These are phyloP conservation scores for Plodia interpunctella DNA, from an alignment of 1,140 invertebrate species.

Conservation along the genomic window DNA sequence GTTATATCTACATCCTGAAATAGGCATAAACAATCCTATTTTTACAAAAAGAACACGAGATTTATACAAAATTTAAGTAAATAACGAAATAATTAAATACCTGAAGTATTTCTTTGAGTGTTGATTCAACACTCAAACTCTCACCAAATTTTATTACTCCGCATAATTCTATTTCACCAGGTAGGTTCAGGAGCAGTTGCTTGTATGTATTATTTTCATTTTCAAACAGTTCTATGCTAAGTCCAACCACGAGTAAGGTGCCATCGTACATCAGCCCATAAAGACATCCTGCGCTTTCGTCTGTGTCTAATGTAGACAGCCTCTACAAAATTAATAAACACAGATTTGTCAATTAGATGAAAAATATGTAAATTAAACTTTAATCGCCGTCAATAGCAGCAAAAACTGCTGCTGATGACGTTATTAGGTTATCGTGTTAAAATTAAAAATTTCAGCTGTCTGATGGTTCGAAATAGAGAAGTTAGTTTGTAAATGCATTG, in stretches of 20 bases:
- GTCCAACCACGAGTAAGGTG: slow-evolving; percentile 81
- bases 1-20: slow-evolving; percentile 84
- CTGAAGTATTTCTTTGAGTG: slow-evolving; percentile 80
- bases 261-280: slow-evolving; percentile 86
- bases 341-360: neutral
- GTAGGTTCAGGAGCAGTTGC: slow-evolving; percentile 81
- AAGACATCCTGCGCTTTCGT: slow-evolving; percentile 81
- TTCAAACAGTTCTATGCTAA: slow-evolving; percentile 79
- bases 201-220: slow-evolving; percentile 76
- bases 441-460: neutral
- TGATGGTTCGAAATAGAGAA: neutral
- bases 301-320: slow-evolving; percentile 65
- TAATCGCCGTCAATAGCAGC: neutral
- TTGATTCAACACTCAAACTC: slow-evolving; percentile 70
- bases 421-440: slow-evolving; percentile 22
- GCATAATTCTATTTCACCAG: slow-evolving; percentile 85
- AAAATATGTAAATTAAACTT: neutral
- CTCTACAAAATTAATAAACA: slow-evolving; percentile 39
- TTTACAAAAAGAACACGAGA: no score
- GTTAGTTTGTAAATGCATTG: neutral
- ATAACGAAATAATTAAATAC: slow-evolving; percentile 40
- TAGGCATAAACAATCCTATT: neutral
- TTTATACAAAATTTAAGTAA: slow-evolving; percentile 9
- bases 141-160: slow-evolving; percentile 82
- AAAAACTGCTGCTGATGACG: slow-evolving; percentile 30